These are phyloP conservation scores for Drosophila pectinifera DNA, from an alignment of 1,140 invertebrate species.

Conservation along the genomic window DNA sequence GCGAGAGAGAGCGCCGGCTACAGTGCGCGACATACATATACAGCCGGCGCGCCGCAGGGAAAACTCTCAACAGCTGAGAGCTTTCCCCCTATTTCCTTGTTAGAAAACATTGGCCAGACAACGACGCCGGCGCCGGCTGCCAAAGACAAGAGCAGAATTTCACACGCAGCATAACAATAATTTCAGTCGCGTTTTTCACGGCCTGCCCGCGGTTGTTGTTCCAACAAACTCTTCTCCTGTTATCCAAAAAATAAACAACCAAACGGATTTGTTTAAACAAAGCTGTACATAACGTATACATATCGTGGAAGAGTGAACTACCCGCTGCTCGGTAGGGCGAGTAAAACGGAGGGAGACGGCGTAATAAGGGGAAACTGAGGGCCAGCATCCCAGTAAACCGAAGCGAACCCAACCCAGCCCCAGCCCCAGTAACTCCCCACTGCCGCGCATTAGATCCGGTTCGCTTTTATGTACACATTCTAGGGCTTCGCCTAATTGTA, in stretches of 20 bases:
- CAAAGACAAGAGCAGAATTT: constrained; percentile 63
- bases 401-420: constrained; percentile 5
- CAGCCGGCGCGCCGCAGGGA: not conserved
- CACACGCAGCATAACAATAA: constrained; percentile 77
- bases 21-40: constrained; percentile 16
- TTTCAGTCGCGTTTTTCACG: constrained; percentile 79
- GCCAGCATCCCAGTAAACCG: constrained; percentile 33
- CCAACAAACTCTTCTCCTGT: constrained; percentile 31
- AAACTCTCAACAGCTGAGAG: constrained; percentile 65
- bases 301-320: constrained; percentile 12
- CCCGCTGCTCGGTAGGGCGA: constrained; percentile 1
- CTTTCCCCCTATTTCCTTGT: constrained; percentile 66
- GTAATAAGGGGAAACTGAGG: constrained; percentile 2
- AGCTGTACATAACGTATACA: constrained; percentile 25
- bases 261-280: constrained; percentile 51
- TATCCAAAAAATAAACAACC: constrained; percentile 6
- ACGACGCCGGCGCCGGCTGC: constrained; percentile 58
- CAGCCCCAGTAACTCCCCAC: constrained; percentile 7
- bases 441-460: constrained; percentile 34
- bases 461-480: constrained; percentile 42
- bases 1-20: constrained; percentile 19
- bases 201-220: constrained; percentile 70
- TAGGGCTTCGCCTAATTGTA: constrained; percentile 51
- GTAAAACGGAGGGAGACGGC: constrained; percentile 18
- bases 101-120: constrained; percentile 61